phyloP scores from a whole-genome alignment of 2,888 invertebrate genomes.

The Ormyrus nitidulus region DNA sequence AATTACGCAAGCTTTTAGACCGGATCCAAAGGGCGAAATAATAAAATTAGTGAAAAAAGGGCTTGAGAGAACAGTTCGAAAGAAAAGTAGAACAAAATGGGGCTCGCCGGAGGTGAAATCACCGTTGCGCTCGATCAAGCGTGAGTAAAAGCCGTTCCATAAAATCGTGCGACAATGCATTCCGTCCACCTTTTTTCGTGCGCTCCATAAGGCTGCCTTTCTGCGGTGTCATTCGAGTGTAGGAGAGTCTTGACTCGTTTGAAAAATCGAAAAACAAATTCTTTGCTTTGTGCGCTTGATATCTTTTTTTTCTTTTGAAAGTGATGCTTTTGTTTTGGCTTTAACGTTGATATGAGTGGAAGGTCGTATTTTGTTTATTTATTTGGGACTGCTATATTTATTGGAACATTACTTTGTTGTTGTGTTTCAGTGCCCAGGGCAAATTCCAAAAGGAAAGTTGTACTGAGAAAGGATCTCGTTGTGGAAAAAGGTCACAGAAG shows the following conservation, averaged over 20 bases:
- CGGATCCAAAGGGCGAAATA: too few species aligned
- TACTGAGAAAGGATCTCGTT: constrained; percentile 85
- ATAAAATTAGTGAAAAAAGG: too few species aligned
- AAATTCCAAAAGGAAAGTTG: constrained; percentile 83
- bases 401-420: neutral
- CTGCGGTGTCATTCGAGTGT: too few species aligned
- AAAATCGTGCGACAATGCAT: constrained; percentile 40
- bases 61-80: neutral
- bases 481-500: constrained; percentile 89
- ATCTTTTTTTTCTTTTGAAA: too few species aligned
- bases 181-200: neutral
- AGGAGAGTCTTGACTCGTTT: too few species aligned
- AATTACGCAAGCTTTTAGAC: too few species aligned
- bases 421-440: constrained; percentile 73
- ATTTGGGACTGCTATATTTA: neutral
- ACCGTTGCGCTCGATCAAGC: constrained; percentile 64
- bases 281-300: too few species aligned
- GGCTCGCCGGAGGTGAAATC: constrained; percentile 59
- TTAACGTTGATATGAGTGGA: too few species aligned
- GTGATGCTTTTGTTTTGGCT: too few species aligned
- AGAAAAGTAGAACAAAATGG: neutral
- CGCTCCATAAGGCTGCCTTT: too few species aligned
- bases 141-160: constrained; percentile 56
- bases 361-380: too few species aligned
- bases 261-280: too few species aligned